These are phyloP conservation scores for Pelobates fuscus DNA, from an alignment of 2,113 vertebrate genomes.

Conservation along the genomic window DNA sequence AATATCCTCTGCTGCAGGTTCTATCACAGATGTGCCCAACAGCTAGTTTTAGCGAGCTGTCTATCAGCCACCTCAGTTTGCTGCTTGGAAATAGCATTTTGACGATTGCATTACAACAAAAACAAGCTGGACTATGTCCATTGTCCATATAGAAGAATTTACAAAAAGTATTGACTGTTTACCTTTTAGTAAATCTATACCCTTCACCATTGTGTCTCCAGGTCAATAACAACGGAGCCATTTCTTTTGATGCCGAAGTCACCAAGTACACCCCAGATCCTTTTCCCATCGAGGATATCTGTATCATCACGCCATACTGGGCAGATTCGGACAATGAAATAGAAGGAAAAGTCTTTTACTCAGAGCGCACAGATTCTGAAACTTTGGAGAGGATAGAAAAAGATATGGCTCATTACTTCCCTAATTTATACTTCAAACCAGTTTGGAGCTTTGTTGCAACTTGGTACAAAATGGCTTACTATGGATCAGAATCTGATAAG, in stretches of 20 bases:
- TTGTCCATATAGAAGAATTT: too few species aligned
- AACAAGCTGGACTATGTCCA: too few species aligned
- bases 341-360: conserved; percentile 53
- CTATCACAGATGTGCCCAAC: too few species aligned
- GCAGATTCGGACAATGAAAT: conserved; percentile 56
- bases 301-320: conserved; percentile 62
- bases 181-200: too few species aligned
- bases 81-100: too few species aligned
- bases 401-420: conserved; percentile 60
- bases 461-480: conserved; percentile 62
- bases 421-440: conserved; percentile 48
- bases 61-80: too few species aligned
- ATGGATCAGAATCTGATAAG: conserved; percentile 51
- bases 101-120: too few species aligned
- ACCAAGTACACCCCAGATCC: rapidly evolving
- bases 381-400: conserved; percentile 55
- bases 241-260: conserved; percentile 52
- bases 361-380: conserved; percentile 44
- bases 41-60: too few species aligned
- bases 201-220: conserved; percentile 32
- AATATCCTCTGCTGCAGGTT: too few species aligned
- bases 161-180: too few species aligned
- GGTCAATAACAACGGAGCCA: conserved; percentile 65
- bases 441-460: conserved; percentile 64
- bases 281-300: conserved; percentile 51